Evolutionary conservation across 2,113 vertebrate species (phyloP).

Genomic region (Brachyhypopomus occidentalis): DNA sequence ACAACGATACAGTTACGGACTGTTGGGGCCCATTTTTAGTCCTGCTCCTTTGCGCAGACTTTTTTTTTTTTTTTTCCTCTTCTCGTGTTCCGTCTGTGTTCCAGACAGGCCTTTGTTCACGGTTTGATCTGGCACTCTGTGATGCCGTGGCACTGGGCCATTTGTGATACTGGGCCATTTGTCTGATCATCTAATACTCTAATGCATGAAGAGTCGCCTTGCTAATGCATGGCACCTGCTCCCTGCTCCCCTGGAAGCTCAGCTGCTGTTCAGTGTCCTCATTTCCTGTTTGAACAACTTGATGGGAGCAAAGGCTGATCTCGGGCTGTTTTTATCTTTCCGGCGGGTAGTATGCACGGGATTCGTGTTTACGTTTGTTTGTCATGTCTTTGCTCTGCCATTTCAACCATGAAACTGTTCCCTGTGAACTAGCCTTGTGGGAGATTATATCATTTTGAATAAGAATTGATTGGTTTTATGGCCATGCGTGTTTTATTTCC

Average conservation of each 20-base stretch:
- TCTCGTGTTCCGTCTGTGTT: neutral
- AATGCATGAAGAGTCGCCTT: neutral
- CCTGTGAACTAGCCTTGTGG: neutral
- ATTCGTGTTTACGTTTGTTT: neutral
- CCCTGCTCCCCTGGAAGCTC: neutral
- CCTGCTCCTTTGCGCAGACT: neutral
- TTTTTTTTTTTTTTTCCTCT: constrained; percentile 20
- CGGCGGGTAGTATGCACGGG: neutral
- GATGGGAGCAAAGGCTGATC: neutral
- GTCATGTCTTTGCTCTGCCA: neutral
- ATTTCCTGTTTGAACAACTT: neutral
- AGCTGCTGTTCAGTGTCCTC: neutral
- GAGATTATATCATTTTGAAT: neutral
- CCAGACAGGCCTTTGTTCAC: neutral
- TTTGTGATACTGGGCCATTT: neutral
- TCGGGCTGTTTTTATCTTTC: neutral
- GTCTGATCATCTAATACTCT: neutral
- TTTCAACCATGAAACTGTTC: neutral
- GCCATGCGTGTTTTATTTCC: neutral
- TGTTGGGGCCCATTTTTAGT: neutral
- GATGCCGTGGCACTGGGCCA: neutral
- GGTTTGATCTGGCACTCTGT: neutral
- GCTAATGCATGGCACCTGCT: constrained; percentile 5
- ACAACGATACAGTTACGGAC: neutral
- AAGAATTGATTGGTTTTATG: neutral